phyloP scores from a whole-genome alignment of 2,888 invertebrate genomes.

The Iphiclides podalirius region DNA sequence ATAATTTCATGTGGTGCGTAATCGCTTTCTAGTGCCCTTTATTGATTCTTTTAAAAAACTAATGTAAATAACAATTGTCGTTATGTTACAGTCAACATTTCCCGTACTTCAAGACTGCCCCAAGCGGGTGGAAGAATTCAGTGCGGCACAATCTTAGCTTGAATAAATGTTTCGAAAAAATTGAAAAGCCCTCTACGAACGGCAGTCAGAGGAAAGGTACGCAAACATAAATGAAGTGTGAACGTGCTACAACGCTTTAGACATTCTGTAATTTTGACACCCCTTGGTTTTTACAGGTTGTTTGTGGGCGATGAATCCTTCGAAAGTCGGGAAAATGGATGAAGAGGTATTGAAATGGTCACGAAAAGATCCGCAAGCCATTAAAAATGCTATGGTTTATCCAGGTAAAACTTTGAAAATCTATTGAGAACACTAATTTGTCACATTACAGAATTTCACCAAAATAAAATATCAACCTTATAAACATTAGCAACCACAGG shows the following conservation, averaged over 20 bases:
- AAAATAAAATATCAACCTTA: too few relatives aligned
- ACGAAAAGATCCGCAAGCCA: slow-evolving; percentile 95
- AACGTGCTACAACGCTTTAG: too few relatives aligned
- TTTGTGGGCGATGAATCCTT: slow-evolving; percentile 98
- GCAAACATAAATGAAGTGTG: slow-evolving; percentile 24
- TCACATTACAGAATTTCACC: too few relatives aligned
- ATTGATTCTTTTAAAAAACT: neutral
- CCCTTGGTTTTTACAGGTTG: slow-evolving; percentile 81
- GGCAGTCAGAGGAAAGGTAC: slow-evolving; percentile 90
- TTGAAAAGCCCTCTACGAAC: slow-evolving; percentile 95
- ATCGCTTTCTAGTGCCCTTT: neutral
- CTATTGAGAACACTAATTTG: too few relatives aligned
- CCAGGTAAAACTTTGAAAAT: slow-evolving; percentile 82
- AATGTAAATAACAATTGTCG: neutral
- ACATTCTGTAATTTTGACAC: too few relatives aligned
- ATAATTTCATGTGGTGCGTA: slow-evolving; percentile 98
- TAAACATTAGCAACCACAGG: too few relatives aligned
- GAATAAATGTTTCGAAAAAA: slow-evolving; percentile 99
- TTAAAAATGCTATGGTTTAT: slow-evolving; percentile 95
- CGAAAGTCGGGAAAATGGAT: slow-evolving; percentile 97
- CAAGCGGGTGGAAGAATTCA: slow-evolving; percentile 99
- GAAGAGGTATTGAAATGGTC: slow-evolving; percentile 99
- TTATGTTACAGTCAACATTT: slow-evolving; percentile 91
- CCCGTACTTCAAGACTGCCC: slow-evolving; percentile 98
- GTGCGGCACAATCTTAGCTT: slow-evolving; percentile 97